These are phyloP conservation scores for Sus scrofa DNA, from an alignment of 2,113 vertebrate genomes.

Conservation along the genomic window DNA sequence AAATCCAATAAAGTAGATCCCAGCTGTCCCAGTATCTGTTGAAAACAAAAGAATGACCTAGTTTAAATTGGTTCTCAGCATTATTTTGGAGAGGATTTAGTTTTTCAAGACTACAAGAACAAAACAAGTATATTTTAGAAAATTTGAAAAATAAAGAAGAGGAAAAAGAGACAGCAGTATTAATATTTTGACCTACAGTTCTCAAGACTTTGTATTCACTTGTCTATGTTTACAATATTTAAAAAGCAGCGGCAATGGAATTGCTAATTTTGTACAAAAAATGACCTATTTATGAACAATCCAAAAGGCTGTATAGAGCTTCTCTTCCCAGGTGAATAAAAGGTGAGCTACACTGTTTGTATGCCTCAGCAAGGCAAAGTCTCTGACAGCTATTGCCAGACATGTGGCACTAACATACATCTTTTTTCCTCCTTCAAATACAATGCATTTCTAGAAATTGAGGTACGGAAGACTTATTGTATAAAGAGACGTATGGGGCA, in stretches of 20 bases:
- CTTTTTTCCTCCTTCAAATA: background rate
- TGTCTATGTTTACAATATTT: background rate
- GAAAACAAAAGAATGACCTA: constrained; percentile 53
- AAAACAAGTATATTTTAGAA: constrained; percentile 33
- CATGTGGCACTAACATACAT: background rate
- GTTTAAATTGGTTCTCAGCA: constrained; percentile 33
- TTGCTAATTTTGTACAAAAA: background rate
- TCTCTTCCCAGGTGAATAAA: constrained; percentile 16
- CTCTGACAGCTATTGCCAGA: background rate
- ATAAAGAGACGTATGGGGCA: background rate
- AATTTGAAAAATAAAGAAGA: background rate
- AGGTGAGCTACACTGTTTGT: background rate
- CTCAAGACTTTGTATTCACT: background rate
- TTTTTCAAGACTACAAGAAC: background rate
- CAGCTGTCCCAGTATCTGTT: constrained; percentile 62
- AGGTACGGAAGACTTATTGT: background rate
- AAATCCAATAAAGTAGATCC: constrained; percentile 58
- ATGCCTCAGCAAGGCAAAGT: background rate
- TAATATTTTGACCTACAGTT: background rate
- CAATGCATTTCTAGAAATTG: background rate
- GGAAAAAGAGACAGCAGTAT: background rate
- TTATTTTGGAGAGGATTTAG: constrained; percentile 41
- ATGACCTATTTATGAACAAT: background rate
- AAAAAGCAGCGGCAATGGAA: background rate
- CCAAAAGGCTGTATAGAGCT: background rate